Evolutionary conservation across 2,888 invertebrate genomes (phyloP).

Genomic region (Campoplex capitator): DNA sequence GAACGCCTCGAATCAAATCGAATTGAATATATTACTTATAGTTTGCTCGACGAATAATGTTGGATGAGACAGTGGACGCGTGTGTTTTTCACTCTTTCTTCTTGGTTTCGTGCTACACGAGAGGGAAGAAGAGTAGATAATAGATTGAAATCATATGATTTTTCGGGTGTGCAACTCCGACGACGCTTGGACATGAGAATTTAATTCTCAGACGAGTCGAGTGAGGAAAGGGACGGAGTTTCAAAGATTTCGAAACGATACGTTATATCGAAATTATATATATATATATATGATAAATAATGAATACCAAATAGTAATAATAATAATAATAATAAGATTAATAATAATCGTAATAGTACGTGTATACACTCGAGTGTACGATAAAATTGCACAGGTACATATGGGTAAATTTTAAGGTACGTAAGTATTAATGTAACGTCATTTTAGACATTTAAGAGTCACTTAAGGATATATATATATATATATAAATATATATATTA

Average conservation of each 20-base stretch:
- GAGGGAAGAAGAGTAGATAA: background rate
- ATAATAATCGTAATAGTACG: constrained; percentile 22
- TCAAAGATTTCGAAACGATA: constrained; percentile 51
- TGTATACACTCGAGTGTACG: constrained; percentile 57
- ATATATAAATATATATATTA: constrained; percentile 47
- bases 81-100: background rate
- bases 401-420: constrained; percentile 70
- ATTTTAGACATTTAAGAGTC: constrained; percentile 54
- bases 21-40: constrained; percentile 42
- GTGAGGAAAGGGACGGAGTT: constrained; percentile 35
- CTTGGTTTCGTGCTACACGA: constrained; percentile 15
- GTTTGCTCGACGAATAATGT: constrained; percentile 3
- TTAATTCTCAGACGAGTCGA: constrained; percentile 58
- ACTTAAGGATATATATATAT: constrained; percentile 63
- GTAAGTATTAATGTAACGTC: constrained; percentile 69
- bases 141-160: background rate
- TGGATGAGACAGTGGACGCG: background rate
- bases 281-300: constrained; percentile 16
- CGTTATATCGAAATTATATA: constrained; percentile 43
- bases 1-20: constrained; percentile 46
- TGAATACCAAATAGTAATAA: constrained; percentile 17
- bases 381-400: constrained; percentile 69
- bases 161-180: constrained; percentile 13
- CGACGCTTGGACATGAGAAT: constrained; percentile 39
- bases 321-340: constrained; percentile 21